These are phyloP conservation scores for Amphipyra berbera DNA, from an alignment of 2,888 invertebrate species.

Conservation along the genomic window DNA sequence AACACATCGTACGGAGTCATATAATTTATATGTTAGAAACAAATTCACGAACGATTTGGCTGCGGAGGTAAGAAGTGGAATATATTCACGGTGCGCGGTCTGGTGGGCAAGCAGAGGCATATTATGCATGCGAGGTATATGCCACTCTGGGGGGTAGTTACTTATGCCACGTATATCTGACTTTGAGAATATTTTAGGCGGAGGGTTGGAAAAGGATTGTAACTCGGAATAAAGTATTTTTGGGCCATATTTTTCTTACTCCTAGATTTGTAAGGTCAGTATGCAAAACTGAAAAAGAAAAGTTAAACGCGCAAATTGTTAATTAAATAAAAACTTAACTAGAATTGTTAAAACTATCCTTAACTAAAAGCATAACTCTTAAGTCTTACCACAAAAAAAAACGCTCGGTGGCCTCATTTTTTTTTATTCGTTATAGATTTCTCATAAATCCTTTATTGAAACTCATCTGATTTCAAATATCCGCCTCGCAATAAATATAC, in stretches of 20 bases:
- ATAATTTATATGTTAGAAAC: conserved; percentile 89
- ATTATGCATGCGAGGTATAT: conserved; percentile 84
- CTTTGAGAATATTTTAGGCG: conserved; percentile 62
- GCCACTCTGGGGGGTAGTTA: conserved; percentile 87
- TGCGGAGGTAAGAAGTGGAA: conserved; percentile 66
- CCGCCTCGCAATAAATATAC: too few relatives aligned
- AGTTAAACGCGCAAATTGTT: too few relatives aligned
- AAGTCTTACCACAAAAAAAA: too few relatives aligned
- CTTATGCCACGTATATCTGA: conserved; percentile 79
- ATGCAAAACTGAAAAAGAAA: too few relatives aligned
- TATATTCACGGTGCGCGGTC: conserved; percentile 65
- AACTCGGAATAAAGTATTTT: conserved; percentile 5
- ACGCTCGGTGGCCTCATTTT: too few relatives aligned
- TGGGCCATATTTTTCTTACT: background rate
- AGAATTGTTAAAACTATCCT: too few relatives aligned
- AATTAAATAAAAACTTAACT: too few relatives aligned
- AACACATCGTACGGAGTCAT: conserved; percentile 83
- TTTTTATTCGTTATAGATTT: too few relatives aligned
- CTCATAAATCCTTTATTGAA: too few relatives aligned
- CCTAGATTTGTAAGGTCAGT: too few relatives aligned
- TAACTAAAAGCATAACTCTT: too few relatives aligned
- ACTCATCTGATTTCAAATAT: too few relatives aligned
- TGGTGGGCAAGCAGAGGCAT: conserved; percentile 62
- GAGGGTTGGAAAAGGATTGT: conserved; percentile 51
- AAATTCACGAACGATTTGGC: conserved; percentile 87